Evolutionary conservation across 2,888 invertebrate species (phyloP).

Genomic region (Rhogogaster chlorosoma): DNA sequence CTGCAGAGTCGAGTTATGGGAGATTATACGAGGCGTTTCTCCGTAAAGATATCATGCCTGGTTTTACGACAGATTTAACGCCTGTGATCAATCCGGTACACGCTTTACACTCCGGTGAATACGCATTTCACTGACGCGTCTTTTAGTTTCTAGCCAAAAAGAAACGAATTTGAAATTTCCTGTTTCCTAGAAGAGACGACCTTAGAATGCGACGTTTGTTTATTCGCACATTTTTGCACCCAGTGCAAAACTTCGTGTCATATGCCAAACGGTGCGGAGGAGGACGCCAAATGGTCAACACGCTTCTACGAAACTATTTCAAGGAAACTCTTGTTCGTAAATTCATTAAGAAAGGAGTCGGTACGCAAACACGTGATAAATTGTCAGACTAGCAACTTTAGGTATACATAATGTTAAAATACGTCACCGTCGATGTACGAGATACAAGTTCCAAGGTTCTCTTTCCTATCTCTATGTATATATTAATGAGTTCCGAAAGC

Average conservation of each 20-base stretch:
- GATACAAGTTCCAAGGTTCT: not conserved
- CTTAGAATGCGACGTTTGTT: not conserved
- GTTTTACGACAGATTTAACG: not conserved
- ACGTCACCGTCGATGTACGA: not conserved
- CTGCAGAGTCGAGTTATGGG: not conserved
- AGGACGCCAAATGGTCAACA: not conserved
- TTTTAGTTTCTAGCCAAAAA: not conserved
- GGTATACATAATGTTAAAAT: not conserved
- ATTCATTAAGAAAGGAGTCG: not conserved
- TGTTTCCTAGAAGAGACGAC: not conserved
- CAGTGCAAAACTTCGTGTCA: not conserved
- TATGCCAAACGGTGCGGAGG: not conserved
- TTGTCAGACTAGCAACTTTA: not conserved
- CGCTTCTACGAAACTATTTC: not conserved
- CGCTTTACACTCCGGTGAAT: not conserved
- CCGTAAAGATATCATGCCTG: not conserved
- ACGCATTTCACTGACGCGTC: not conserved
- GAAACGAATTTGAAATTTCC: not conserved
- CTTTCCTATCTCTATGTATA: not conserved
- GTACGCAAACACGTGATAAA: not conserved
- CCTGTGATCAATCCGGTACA: not conserved
- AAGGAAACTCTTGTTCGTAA: not conserved
- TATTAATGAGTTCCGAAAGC: not conserved
- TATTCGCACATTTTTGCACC: not conserved
- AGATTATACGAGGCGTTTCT: not conserved